phyloP scores from a whole-genome alignment of 2,797 vertebrate species.

The Enteromius treurensis region DNA sequence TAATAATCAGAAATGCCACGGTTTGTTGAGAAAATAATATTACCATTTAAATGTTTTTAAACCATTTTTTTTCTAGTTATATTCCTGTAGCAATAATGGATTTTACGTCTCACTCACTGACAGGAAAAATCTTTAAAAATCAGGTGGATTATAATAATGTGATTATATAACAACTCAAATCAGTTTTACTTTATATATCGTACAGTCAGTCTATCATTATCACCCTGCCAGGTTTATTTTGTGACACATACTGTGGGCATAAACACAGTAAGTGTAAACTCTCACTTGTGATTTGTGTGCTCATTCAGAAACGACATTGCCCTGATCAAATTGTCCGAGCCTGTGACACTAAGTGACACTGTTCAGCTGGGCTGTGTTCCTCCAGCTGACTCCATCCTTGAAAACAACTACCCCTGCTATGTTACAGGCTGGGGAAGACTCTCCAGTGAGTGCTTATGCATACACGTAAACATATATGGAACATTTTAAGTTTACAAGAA shows the following conservation, averaged over 20 bases:
- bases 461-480: neutral
- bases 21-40: neutral
- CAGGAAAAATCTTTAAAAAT: neutral
- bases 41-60: neutral
- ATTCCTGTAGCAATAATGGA: neutral
- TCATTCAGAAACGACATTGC: constrained; percentile 77
- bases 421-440: constrained; percentile 82
- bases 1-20: neutral
- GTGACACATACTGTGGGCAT: neutral
- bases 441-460: constrained; percentile 70
- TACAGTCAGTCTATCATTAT: neutral
- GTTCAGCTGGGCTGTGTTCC: constrained; percentile 78
- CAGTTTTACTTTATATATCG: neutral
- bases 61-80: neutral
- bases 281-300: neutral
- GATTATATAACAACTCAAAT: neutral
- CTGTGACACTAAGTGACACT: constrained; percentile 75
- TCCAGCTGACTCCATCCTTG: constrained; percentile 69
- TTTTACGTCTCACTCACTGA: neutral
- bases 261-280: neutral
- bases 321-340: constrained; percentile 81
- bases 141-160: neutral
- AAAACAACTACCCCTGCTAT: constrained; percentile 79
- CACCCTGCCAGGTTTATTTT: neutral
- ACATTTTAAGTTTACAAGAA: neutral